phyloP scores from a whole-genome alignment of 37 sponge, comb jelly and placozoan genomes.

The Lycopodina hypogea region DNA sequence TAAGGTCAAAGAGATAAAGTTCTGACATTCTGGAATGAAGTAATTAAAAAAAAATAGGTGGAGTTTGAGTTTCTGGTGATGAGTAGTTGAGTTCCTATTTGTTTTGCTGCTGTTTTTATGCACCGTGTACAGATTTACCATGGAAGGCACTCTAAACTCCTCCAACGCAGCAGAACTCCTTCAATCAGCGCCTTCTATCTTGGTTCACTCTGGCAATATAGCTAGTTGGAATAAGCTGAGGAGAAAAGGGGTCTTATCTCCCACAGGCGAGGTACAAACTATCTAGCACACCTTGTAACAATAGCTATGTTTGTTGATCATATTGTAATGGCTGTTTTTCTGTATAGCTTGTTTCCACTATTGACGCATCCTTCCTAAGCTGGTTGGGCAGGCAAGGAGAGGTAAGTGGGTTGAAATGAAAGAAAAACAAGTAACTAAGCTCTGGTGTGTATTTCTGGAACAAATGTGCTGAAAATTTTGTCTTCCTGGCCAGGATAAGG shows the following conservation, averaged over 20 bases:
- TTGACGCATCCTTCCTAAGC: slow-evolving; percentile 33
- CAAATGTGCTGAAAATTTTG: too few relatives aligned
- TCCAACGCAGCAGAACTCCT: neutral
- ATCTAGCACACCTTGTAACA: neutral
- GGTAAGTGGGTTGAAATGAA: neutral
- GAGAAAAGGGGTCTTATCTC: slow-evolving; percentile 33
- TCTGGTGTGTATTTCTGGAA: too few relatives aligned
- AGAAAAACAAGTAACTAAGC: neutral
- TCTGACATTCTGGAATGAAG: too few relatives aligned
- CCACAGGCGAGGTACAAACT: slow-evolving; percentile 37
- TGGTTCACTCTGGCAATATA: slow-evolving; percentile 49
- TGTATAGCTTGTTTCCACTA: slow-evolving; percentile 16
- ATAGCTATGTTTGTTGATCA: neutral
- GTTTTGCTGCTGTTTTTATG: too few relatives aligned
- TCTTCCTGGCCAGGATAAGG: too few relatives aligned
- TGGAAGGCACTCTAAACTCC: neutral
- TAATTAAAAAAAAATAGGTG: too few relatives aligned
- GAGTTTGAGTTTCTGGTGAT: too few relatives aligned
- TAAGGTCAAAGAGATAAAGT: too few relatives aligned
- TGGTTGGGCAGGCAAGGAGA: slow-evolving; percentile 38
- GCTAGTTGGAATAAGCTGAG: slow-evolving; percentile 52
- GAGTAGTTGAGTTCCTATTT: too few relatives aligned
- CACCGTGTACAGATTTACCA: too few relatives aligned
- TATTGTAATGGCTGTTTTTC: neutral
- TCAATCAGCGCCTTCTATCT: neutral